Evolutionary conservation across 2,113 vertebrate species (phyloP), one percentile per base, ranked within the genome.

Genomic region (Anguilla rostrata): DNA sequence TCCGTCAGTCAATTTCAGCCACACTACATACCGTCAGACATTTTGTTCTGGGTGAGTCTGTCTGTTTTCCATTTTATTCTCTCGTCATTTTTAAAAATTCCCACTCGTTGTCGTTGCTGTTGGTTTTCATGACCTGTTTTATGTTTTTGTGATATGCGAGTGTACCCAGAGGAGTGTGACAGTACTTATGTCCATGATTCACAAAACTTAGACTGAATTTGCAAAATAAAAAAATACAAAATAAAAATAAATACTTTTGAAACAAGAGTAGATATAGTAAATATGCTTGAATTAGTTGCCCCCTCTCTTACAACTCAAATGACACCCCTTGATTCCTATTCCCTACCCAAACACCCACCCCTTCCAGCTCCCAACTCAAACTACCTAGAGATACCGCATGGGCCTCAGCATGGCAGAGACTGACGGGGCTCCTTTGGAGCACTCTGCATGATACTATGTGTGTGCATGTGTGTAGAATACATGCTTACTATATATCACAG

Each of bases 341-440:
- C 41, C 60, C 78, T 43, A 6, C 82, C 81, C 88, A 41, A 11
- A 43, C 15, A 29, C 71, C 81, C 12, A 40, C 16, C 43, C 57
- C 80, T 22, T 78, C 39, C 75, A 78, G 78, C 83, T 41, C 83
- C 40, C 56, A 88, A 34, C 91, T 90, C 88, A 90, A 92, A 89
- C 71, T 81, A 87, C 82, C 84, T 78, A 86, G 82, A 89, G 82
- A 20, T 83, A 86, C 49, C 90, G 90, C 88, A 91, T 93, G 89
- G 53, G 43, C 85, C n/a, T 85, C 85, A 89, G 91, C 91, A 91
- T 91, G 87, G n/a, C 71, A 88, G 81, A 71, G 71, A 79, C 78
- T 60, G 75, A 87, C 85, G 82, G 83, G 86, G 16, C 81, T 83
- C 71, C 43, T 63, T 88, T 46, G n/a, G 78, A 81, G 53, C 84